Percentiles rank a stretch among this genome's conserved stretches.
These are phyloP conservation scores for Scaptomyza reducta DNA, from an alignment of 2,888 invertebrate genomes.

Conservation along the genomic window DNA sequence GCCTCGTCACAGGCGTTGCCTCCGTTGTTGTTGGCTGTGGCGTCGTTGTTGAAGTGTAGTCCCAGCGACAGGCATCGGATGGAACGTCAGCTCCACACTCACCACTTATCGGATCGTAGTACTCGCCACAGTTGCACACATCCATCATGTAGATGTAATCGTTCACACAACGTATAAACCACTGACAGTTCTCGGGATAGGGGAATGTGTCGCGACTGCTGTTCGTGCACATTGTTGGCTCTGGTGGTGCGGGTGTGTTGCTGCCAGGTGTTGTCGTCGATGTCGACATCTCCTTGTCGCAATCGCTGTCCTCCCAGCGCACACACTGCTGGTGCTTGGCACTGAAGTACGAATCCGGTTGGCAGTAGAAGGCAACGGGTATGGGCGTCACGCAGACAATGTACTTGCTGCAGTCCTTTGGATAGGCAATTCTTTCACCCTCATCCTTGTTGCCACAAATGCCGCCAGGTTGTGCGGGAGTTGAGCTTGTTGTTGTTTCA, in stretches of 20 bases:
- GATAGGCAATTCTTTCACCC: constrained; percentile 70
- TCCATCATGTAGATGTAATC: constrained; percentile 71
- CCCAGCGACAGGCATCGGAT: constrained; percentile 66
- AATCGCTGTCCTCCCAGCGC: constrained; percentile 57
- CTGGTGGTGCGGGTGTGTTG: constrained; percentile 33
- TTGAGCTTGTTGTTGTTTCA: constrained; percentile 33
- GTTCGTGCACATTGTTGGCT: constrained; percentile 68
- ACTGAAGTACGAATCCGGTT: constrained; percentile 61
- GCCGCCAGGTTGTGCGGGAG: constrained; percentile 23
- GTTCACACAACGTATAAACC: constrained; percentile 69
- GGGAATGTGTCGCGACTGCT: constrained; percentile 58
- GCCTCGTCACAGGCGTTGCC: constrained; percentile 48
- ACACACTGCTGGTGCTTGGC: constrained; percentile 51
- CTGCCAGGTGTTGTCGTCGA: constrained; percentile 47
- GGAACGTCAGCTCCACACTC: constrained; percentile 66
- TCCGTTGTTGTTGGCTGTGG: constrained; percentile 10
- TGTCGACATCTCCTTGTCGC: constrained; percentile 39
- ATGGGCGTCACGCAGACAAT: constrained; percentile 73
- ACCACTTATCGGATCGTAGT: constrained; percentile 65
- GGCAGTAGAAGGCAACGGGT: constrained; percentile 74
- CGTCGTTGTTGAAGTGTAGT: constrained; percentile 55
- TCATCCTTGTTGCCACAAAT: constrained; percentile 55
- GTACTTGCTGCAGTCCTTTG: constrained; percentile 71
- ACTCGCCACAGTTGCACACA: constrained; percentile 63
- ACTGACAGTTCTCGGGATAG: constrained; percentile 68